phyloP scores from a whole-genome alignment of 37 sponge, comb jelly and placozoan genomes.

The Theonella swinhoei region DNA sequence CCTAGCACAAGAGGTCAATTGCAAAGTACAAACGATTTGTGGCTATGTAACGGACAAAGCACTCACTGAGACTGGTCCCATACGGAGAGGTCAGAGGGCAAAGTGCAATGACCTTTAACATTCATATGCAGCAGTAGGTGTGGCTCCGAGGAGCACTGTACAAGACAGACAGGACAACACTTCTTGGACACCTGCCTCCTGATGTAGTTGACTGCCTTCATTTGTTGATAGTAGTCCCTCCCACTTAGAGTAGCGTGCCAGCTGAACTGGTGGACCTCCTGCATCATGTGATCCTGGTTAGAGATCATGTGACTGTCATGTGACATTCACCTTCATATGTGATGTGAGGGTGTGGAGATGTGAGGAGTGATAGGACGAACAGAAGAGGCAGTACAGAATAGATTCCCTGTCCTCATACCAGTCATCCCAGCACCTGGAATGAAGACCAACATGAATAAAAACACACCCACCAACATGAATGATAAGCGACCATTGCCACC shows the following conservation, averaged over 20 bases:
- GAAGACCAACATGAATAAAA: no score
- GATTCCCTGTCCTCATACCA: conserved; percentile 30
- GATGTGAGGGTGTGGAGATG: conserved; percentile 1
- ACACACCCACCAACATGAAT: no score
- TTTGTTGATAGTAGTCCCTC: conserved; percentile 68
- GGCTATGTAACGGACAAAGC: neutral
- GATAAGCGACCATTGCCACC: no score
- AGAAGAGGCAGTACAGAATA: conserved; percentile 67
- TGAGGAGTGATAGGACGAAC: neutral
- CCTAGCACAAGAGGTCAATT: conserved; percentile 13
- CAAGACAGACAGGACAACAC: conserved; percentile 28
- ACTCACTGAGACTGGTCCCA: conserved; percentile 83
- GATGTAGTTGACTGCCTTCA: conserved; percentile 79
- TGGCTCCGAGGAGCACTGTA: neutral
- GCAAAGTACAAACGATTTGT: neutral
- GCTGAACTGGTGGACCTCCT: conserved; percentile 59
- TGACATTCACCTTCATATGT: conserved; percentile 66
- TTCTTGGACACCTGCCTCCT: conserved; percentile 60
- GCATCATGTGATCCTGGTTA: neutral
- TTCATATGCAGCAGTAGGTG: conserved; percentile 68
- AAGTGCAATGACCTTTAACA: conserved; percentile 28
- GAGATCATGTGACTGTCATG: conserved; percentile 28
- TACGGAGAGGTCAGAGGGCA: conserved; percentile 40
- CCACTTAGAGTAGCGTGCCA: neutral
- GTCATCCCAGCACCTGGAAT: conserved; percentile 53